Evolutionary conservation across 2,888 invertebrate genomes (phyloP), one percentile per base, ranked within the genome.

Genomic region (Eristalis intricaria): DNA sequence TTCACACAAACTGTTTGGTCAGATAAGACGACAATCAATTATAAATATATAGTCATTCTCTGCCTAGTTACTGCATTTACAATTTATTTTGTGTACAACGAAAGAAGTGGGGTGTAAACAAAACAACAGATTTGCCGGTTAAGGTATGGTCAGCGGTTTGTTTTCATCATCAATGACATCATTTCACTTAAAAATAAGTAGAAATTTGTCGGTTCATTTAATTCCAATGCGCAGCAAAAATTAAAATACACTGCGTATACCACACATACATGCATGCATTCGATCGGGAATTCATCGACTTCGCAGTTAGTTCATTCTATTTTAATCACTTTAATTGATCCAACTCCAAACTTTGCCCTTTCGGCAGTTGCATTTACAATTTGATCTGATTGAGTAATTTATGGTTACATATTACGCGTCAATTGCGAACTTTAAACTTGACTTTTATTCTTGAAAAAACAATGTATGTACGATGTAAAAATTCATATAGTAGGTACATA

Each of bases 131-230:
- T 60, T 60, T 23, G 60, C 60, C 60, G 60, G 60, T 26, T 60
- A 60, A 29, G 60, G 60, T 60, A 26, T 60, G 60, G 26, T 60
- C 26, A 26, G 60, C 23, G 13, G 13, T 60, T 60, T 23, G 23
- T 35, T 58, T 65, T 50, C n/a, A 75, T 60, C 60, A 65, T 23
- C 32, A 75, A 61, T 76, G 65, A 82, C 75, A 76, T 82, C 75
- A 82, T 76, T 69, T 65, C 8, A 13, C n/a, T 23, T 22, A 26
- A 22, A 22, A 43, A 38, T 38, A 38, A 22, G 40, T 19, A 15
- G 11, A 10, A 35, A 29, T 19, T 69, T 56, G 15, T 71, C 26
- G 65, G 38, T 56, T 80, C 38, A 64, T 66, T 73, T 61, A 61
- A 73, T 77, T 83, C 32, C 70, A 63, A 63, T 73, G 68, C 56